Base-by-base conservation (phyloP, 2,888 invertebrate genomes). In the Electrophaes corylata region DNA sequence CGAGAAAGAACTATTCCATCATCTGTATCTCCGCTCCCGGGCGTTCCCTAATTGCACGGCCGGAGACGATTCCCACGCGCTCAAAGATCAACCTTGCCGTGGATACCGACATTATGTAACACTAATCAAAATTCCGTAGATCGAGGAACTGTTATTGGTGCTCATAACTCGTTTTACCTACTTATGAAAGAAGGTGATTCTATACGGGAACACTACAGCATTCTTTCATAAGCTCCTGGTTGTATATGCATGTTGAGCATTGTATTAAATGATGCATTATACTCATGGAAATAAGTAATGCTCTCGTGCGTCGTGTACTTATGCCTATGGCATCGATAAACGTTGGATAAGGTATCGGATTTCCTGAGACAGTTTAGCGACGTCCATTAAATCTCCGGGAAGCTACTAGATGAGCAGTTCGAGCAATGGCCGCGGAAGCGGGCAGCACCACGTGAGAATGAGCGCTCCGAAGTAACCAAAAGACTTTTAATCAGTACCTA, bases 1-100 rank as follows among this genome's bases (percentile, higher is more conserved):
- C 33, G n/a, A 19, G 31, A n/a, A 46, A 19, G 18, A 31, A 51
- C 50, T 47, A 19, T 51, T 37, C 43, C 26, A 44, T 31, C 29
- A 23, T 55, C 55, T 60, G 55, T 47, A 51, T 16, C 60, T 59
- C 47, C 51, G 60, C 60, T 60, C 60, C 86, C 84, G 82, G 80
- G 80, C 82, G 80, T 81, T 84, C 84, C 89, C 85, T 89, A 88
- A 89, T 88, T 87, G 86, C 83, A 74, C 67, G 73, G 73, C 67
- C 74, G 78, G 83, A 81, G 82, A 81, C 78, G 74, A 83, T 89
- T 90, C 90, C 87, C 90, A 88, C 88, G 88, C 81, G 78, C 75
- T 48, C 64, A 68, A 72, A 79, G 75, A 79, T 81, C 77, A 75
- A 70, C 73, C 73, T 74, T 69, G 71, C 72, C 61, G 65, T 69